Base-by-base conservation (phyloP, 1,140 invertebrate species). In the Drosophila lacteicornis region DNA sequence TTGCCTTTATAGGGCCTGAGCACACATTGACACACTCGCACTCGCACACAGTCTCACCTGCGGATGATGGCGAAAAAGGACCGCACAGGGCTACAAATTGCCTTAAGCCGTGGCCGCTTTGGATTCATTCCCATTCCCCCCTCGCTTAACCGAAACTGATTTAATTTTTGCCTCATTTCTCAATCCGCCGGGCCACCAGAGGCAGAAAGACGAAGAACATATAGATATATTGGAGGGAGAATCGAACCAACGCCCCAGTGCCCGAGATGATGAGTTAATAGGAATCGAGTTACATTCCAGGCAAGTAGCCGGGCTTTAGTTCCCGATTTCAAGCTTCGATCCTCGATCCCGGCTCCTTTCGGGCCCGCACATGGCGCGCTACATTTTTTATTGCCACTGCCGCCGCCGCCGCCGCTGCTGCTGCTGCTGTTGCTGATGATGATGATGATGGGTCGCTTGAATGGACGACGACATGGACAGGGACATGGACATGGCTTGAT, bases 191-290 rank as follows among this genome's bases (percentile, higher is more conserved):
- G 80, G 56, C 59, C 80, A 78, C 67, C 65, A 76, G 71, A 69
- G 76, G 71, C 80, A 76, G 70, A 82, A 79, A 62, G 43, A 49
- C 38, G 43, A 75, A 30, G 9, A 13, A 27, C 33, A 56, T 57
- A 49, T 30, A 36, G 17, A 73, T 73, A 66, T 56, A 71, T 27
- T 51, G 49, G 73, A 75, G 25, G 70, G 46, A 45, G 53, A 30
- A 58, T 17, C n/a, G 55, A 59, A 76, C 79, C 62, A 79, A 86
- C 80, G 83, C 83, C 83, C 83, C 67, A 86, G 83, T 80, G 59
- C 76, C 83, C 84, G 74, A 90, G 71, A 91, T 92, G 91, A 92
- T 92, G 91, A 92, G 91, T 92, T 92, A 92, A 92, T 92, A 92
- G 87, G 91, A 92, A 91, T 92, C 91, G 81, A 87, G 86, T 92